Evolutionary conservation across 2,888 invertebrate species (phyloP).

Genomic region (Stomorhina lunata): DNA sequence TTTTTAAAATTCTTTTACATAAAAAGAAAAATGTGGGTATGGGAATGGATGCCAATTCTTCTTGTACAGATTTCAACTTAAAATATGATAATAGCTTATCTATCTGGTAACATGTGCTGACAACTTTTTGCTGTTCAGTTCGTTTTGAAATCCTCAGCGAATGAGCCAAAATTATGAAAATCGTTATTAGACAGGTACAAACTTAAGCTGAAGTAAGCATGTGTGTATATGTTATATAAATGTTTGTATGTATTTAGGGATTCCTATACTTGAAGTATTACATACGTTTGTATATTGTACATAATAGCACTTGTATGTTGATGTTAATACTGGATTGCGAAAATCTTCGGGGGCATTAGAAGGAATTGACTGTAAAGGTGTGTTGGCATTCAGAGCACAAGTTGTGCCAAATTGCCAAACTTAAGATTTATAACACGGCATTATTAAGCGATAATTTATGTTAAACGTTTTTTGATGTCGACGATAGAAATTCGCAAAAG

Average conservation of each 20-base stretch:
- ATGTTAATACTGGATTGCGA: too few species aligned
- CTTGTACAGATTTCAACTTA: conserved; percentile 6
- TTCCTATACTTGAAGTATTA: neutral
- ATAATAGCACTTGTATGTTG: neutral
- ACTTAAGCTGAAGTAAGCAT: neutral
- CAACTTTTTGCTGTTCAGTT: conserved; percentile 13
- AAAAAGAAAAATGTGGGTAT: neutral
- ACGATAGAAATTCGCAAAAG: neutral
- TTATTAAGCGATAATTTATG: conserved; percentile 54
- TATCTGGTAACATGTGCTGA: conserved; percentile 52
- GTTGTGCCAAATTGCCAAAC: conserved; percentile 42
- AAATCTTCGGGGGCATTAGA: neutral
- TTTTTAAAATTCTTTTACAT: neutral
- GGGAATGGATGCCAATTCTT: neutral
- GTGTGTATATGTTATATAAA: too few species aligned
- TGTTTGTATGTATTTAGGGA: neutral
- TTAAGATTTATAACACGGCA: conserved; percentile 45
- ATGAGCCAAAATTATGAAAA: conserved; percentile 2
- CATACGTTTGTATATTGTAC: neutral
- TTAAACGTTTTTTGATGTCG: conserved; percentile 44
- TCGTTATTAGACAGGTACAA: conserved; percentile 46
- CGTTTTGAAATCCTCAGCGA: neutral
- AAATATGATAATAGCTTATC: conserved; percentile 58
- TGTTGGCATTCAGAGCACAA: conserved; percentile 19
- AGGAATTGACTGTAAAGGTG: neutral